phyloP scores from a whole-genome alignment of 1,140 invertebrate species.

The Drosophila auraria region DNA sequence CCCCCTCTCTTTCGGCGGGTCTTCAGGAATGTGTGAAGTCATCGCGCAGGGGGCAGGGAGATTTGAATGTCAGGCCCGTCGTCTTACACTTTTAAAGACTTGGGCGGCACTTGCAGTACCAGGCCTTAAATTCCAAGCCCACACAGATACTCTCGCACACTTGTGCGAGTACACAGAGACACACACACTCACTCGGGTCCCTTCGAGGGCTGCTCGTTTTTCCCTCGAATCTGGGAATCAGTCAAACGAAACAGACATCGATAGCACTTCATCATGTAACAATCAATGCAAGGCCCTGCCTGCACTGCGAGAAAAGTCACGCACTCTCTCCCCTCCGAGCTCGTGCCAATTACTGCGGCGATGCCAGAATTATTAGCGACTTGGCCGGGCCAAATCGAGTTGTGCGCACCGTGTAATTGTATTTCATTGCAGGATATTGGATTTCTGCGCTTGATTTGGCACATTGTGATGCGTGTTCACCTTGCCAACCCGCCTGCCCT shows the following conservation, averaged over 20 bases:
- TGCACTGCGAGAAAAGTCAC: slow-evolving; percentile 57
- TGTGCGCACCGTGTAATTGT: slow-evolving; percentile 69
- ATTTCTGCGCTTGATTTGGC: slow-evolving; percentile 79
- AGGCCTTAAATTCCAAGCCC: slow-evolving; percentile 62
- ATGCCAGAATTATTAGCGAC: slow-evolving; percentile 25
- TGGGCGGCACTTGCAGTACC: slow-evolving; percentile 75
- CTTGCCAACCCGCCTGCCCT: neutral
- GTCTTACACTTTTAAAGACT: slow-evolving; percentile 77
- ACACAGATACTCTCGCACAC: slow-evolving; percentile 13
- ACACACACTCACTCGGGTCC: slow-evolving; percentile 16
- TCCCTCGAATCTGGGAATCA: slow-evolving; percentile 79
- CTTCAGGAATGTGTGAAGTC: slow-evolving; percentile 79
- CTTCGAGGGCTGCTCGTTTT: slow-evolving; percentile 70
- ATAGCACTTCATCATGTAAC: slow-evolving; percentile 81
- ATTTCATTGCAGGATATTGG: slow-evolving; percentile 79
- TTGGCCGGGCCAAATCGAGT: slow-evolving; percentile 25
- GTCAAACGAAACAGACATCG: slow-evolving; percentile 82
- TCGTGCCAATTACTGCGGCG: slow-evolving; percentile 44
- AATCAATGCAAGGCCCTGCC: slow-evolving; percentile 60
- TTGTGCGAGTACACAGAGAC: slow-evolving; percentile 16
- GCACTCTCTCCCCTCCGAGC: neutral
- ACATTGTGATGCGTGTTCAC: slow-evolving; percentile 59
- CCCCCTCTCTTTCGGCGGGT: slow-evolving; percentile 25
- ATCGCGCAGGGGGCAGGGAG: slow-evolving; percentile 54
- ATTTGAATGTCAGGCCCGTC: slow-evolving; percentile 70